Base-by-base conservation (phyloP, 2,797 vertebrate genomes). In the Lithobates pipiens region DNA sequence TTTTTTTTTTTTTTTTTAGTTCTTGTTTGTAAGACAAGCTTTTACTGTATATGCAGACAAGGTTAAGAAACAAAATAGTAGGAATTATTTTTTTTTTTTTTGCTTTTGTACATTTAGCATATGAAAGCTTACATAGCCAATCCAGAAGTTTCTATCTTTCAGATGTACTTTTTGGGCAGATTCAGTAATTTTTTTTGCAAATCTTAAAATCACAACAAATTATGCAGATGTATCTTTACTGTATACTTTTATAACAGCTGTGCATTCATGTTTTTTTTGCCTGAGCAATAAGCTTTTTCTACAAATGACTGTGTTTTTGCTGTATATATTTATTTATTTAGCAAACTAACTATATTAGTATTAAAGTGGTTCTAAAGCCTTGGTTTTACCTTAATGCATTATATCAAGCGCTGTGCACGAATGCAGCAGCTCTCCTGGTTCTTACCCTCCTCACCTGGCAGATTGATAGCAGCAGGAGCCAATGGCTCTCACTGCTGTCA, bases 101-200 rank as follows among this genome's bases (percentile, higher is more conserved):
- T 46, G 9, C 65, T 21, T 70, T 13, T 78, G 57, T 78, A 67
- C 16, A 67, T 44, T 65, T 25, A 78, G 76, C 36, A 63, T 67
- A 78, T 46, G 11, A 79, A 25, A 44, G 63, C 77, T 68, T 46
- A 44, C 61, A 44, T 68, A 29, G 36, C 63, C 32, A 79, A 44
- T 27, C 63, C 16, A 27, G 42, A n/a, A 39, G 61, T 68, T 36
- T 65, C 44, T 79, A 68, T n/a, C 63, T 42, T 79, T 79, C 77
- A 68, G 13, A 10, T 79, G 25, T 78, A 68, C 77, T 63, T 78
- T 68, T 67, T 63, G 44, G 77, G 36, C 65, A 69, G 63, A 65
- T 79, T 79, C 67, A 79, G 9, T 79, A 42, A 42, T 5, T 78
- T 63, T 61, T 77, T 79, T 29, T 69, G 39, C 63, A 27, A 46